These are phyloP conservation scores for Sterrhoptilus dennistouni DNA, from an alignment of 2,113 vertebrate genomes.

Conservation along the genomic window DNA sequence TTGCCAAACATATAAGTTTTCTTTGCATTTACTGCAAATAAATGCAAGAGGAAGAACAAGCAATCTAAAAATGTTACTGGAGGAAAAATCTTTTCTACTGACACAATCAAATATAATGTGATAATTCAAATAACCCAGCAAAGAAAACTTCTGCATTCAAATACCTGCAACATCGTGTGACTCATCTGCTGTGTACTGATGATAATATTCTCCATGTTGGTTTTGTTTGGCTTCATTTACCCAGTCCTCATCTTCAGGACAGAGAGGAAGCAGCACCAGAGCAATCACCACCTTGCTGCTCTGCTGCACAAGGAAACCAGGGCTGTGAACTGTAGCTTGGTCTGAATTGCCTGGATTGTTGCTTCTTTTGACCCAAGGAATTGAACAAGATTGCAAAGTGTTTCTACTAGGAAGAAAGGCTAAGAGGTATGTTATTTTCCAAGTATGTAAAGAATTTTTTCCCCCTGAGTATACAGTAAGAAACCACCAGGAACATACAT, in stretches of 20 bases:
- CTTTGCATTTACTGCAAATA: background rate
- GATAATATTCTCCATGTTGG: background rate
- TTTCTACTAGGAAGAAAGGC: background rate
- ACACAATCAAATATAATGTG: background rate
- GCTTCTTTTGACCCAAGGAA: background rate
- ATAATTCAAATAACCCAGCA: background rate
- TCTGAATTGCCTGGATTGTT: background rate
- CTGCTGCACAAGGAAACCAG: background rate
- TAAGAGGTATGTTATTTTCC: background rate
- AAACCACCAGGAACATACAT: background rate
- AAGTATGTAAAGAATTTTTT: background rate
- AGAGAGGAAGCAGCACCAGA: background rate
- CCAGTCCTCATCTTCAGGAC: background rate
- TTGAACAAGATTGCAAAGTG: background rate
- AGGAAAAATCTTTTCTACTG: background rate
- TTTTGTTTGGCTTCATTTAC: background rate
- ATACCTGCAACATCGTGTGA: background rate
- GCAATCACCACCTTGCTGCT: background rate
- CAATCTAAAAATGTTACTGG: background rate
- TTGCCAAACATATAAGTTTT: background rate
- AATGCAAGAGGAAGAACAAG: background rate
- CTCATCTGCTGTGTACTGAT: background rate
- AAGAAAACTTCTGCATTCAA: background rate
- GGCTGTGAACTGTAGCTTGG: background rate
- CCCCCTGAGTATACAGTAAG: accelerated